Conservation (phyloP, 1,140 invertebrate genomes). For the Drosophila ercepeae region DNA sequence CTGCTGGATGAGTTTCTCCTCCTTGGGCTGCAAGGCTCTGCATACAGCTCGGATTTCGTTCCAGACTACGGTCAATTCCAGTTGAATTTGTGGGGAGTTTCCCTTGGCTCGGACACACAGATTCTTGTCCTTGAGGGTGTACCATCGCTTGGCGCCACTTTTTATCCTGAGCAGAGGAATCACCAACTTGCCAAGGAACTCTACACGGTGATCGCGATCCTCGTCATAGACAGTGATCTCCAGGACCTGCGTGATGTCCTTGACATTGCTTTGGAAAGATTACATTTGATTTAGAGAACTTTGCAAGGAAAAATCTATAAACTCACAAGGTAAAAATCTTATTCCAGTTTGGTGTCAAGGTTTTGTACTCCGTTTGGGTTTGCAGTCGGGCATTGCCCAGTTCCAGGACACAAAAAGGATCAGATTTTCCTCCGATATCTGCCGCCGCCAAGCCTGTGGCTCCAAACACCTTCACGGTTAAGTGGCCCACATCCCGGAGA, state of each 20-base stretch:
- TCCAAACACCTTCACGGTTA: conserved; percentile 95
- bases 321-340: conserved; percentile 99
- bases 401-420: conserved; percentile 99
- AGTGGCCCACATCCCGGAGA: conserved; percentile 92
- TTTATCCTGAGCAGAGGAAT: conserved; percentile 94
- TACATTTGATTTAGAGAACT: conserved; percentile 35
- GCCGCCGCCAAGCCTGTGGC: conserved; percentile 95
- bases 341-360: conserved; percentile 97
- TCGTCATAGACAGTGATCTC: conserved; percentile 99
- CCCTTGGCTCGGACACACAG: conserved; percentile 94
- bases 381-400: conserved; percentile 96
- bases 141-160: conserved; percentile 97
- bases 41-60: conserved; percentile 94
- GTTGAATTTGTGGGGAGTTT: conserved; percentile 91
- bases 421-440: conserved; percentile 96
- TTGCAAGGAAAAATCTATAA: not conserved
- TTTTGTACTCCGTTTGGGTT: conserved; percentile 99
- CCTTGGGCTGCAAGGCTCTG: conserved; percentile 96
- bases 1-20: conserved; percentile 97
- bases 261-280: conserved; percentile 90
- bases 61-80: conserved; percentile 97
- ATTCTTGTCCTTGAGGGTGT: conserved; percentile 98
- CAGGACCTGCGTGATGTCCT: conserved; percentile 97
- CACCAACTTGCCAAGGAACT: conserved; percentile 97
- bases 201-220: conserved; percentile 98